These are phyloP conservation scores for Drosophila asahinai DNA, from an alignment of 1,140 invertebrate species.

Conservation along the genomic window DNA sequence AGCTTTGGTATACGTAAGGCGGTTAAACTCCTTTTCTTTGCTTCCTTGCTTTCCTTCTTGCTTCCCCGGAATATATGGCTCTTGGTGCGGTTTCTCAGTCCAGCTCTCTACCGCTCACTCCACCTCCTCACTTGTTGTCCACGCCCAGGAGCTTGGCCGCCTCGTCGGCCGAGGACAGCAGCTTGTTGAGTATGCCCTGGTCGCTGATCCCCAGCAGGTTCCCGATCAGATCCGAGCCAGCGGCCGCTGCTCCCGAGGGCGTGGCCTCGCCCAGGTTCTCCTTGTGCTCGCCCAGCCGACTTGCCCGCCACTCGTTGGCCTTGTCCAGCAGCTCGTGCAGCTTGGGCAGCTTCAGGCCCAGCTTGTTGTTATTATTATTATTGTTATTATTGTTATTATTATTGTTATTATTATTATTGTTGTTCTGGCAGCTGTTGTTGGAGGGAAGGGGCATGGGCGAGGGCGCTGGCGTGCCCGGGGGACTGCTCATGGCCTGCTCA, in stretches of 20 bases:
- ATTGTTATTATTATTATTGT: conserved; percentile 46
- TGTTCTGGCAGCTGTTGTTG: conserved; percentile 53
- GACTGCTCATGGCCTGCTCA: conserved; percentile 72
- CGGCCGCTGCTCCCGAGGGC: conserved; percentile 85
- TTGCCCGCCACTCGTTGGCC: conserved; percentile 72
- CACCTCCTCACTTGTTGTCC: conserved; percentile 84
- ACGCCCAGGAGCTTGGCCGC: conserved; percentile 95
- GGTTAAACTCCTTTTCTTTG: conserved; percentile 16
- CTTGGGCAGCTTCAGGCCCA: conserved; percentile 58
- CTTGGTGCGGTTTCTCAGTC: neutral
- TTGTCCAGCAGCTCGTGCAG: conserved; percentile 77
- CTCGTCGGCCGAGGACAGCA: conserved; percentile 93
- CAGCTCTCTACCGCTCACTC: neutral
- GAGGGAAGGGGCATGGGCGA: conserved; percentile 6
- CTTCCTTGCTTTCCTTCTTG: neutral
- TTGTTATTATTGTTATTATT: conserved; percentile 34
- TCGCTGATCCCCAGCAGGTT: conserved; percentile 95
- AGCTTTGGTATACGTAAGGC: conserved; percentile 74
- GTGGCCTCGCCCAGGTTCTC: conserved; percentile 84
- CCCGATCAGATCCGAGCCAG: conserved; percentile 91
- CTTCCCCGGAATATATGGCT: conserved; percentile 18
- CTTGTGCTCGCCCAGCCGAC: conserved; percentile 86
- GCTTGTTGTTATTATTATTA: conserved; percentile 30
- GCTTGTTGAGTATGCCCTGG: conserved; percentile 93
- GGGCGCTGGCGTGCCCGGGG: conserved; percentile 32